Evolutionary conservation across 2,797 vertebrate genomes (phyloP).

Genomic region (Microctenopoma steveboyesi): DNA sequence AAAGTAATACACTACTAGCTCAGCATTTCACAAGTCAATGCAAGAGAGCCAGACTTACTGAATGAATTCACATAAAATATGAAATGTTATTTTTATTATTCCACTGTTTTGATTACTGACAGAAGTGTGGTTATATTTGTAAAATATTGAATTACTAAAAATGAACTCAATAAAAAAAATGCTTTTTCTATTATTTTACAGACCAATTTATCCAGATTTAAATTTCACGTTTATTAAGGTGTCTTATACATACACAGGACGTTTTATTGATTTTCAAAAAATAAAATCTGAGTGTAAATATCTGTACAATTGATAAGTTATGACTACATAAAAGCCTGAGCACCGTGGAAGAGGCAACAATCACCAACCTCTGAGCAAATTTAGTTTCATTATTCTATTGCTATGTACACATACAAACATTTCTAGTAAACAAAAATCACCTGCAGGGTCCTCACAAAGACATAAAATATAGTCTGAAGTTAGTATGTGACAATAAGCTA

Average conservation of each 20-base stretch:
- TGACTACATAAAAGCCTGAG: conserved; percentile 13
- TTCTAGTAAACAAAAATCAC: background rate
- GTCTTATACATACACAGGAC: background rate
- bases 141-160: too few relatives aligned
- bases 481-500: conserved; percentile 2
- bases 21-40: background rate
- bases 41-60: background rate
- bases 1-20: conserved; percentile 8
- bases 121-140: too few relatives aligned
- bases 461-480: background rate
- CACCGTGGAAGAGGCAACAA: background rate
- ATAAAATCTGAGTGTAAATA: conserved; percentile 46
- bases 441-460: too few relatives aligned
- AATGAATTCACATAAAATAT: background rate
- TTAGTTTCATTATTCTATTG: background rate
- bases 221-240: background rate
- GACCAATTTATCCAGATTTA: background rate
- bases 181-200: too few relatives aligned
- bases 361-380: conserved; percentile 2
- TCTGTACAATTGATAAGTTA: conserved; percentile 36
- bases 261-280: conserved; percentile 69
- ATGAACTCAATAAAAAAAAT: too few relatives aligned
- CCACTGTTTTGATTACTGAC: too few relatives aligned
- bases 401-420: background rate
- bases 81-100: too few relatives aligned